phyloP scores from a whole-genome alignment of 1,140 invertebrate species.

The Maniola jurtina region DNA sequence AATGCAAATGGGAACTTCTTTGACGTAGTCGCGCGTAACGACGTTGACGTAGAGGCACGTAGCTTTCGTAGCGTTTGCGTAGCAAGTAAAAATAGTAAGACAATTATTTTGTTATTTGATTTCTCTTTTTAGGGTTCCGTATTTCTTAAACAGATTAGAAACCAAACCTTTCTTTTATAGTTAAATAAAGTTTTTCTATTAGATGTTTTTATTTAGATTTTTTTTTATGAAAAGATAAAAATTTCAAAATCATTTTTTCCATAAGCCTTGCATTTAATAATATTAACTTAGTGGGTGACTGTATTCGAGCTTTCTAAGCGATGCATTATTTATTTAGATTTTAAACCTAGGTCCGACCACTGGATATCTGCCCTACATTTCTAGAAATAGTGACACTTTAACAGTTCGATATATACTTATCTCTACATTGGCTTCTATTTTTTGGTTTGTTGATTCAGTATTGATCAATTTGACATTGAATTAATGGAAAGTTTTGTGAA shows the following conservation, averaged over 20 bases:
- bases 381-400: not conserved
- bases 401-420: not conserved
- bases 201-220: no score
- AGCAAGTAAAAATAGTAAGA: not conserved
- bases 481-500: no score
- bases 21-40: not conserved
- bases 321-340: not conserved
- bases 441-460: not conserved
- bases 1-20: not conserved
- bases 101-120: no score
- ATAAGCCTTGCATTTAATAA: no score
- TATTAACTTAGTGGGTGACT: no score
- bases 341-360: not conserved
- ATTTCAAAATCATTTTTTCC: no score
- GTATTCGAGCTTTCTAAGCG: not conserved
- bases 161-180: no score
- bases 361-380: not conserved
- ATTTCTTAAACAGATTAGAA: no score
- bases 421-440: not conserved
- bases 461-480: no score
- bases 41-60: not conserved
- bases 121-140: no score
- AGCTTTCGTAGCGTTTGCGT: slow-evolving; percentile 10
- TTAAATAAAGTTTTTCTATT: no score
- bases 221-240: no score